Evolutionary conservation across 2,797 vertebrate species (phyloP).

Genomic region (Forpus xanthops): DNA sequence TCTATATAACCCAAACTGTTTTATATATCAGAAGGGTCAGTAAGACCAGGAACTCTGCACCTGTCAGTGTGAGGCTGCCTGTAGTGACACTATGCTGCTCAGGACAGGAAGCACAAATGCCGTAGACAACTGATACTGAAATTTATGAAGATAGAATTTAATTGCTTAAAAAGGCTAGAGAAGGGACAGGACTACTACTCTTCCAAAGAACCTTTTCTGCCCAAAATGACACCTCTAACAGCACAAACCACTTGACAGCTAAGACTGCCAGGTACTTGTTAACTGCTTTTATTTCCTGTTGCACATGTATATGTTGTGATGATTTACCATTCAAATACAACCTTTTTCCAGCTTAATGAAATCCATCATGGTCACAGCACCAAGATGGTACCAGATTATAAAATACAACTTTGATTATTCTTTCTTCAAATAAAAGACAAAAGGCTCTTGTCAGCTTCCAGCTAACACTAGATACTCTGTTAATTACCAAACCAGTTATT

Average conservation of each 20-base stretch:
- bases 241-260: background rate
- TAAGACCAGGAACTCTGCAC: background rate
- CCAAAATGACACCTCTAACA: background rate
- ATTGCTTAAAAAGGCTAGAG: background rate
- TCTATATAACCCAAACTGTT: constrained; percentile 20
- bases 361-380: background rate
- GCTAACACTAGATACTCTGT: background rate
- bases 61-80: background rate
- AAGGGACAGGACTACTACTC: background rate
- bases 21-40: constrained; percentile 4
- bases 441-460: background rate
- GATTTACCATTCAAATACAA: background rate
- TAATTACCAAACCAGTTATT: background rate
- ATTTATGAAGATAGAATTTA: background rate
- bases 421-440: background rate
- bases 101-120: background rate
- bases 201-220: background rate
- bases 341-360: background rate
- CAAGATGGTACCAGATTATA: background rate
- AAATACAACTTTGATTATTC: background rate
- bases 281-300: background rate
- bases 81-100: background rate
- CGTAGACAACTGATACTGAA: background rate
- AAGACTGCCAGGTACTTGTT: background rate
- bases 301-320: background rate